Percentiles rank a stretch among this genome's conserved stretches.
phyloP scores from a whole-genome alignment of 2,797 vertebrate species.

The Lerista edwardsae region DNA sequence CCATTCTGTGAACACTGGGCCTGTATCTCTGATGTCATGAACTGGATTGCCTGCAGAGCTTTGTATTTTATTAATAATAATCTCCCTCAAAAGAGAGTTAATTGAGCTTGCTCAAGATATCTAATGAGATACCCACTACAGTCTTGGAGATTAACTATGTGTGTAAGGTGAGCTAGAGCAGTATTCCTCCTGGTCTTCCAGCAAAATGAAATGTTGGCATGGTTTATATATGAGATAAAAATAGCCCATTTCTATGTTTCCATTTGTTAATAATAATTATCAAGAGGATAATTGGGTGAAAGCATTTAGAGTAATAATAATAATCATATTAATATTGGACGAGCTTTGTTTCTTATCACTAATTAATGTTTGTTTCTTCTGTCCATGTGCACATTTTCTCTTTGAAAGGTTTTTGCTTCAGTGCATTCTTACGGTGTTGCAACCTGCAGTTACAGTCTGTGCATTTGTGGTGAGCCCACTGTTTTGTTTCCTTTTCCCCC shows the following conservation, averaged over 20 bases:
- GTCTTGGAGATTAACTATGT: not conserved
- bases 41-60: not conserved
- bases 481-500: no score
- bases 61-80: conserved; percentile 5
- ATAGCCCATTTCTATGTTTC: conserved; percentile 46
- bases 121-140: not conserved
- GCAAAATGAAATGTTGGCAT: conserved; percentile 44
- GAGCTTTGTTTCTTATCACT: conserved; percentile 50
- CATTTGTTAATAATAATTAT: conserved; percentile 47
- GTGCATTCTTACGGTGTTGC: conserved; percentile 28
- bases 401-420: conserved; percentile 51
- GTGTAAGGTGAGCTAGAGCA: conserved; percentile 13
- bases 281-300: conserved; percentile 47
- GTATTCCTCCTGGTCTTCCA: conserved; percentile 13
- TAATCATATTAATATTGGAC: conserved; percentile 24
- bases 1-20: not conserved
- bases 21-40: not conserved
- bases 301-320: conserved; percentile 58
- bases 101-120: not conserved
- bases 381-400: conserved; percentile 56
- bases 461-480: no score
- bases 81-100: not conserved
- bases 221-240: conserved; percentile 49
- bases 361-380: conserved; percentile 62
- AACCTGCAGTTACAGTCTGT: conserved; percentile 33